A percentile compares a stretch with the other conserved stretches of the same genome.
These are phyloP conservation scores for Myrmecophaga tridactyla DNA, from an alignment of 2,113 vertebrate species.

Conservation along the genomic window DNA sequence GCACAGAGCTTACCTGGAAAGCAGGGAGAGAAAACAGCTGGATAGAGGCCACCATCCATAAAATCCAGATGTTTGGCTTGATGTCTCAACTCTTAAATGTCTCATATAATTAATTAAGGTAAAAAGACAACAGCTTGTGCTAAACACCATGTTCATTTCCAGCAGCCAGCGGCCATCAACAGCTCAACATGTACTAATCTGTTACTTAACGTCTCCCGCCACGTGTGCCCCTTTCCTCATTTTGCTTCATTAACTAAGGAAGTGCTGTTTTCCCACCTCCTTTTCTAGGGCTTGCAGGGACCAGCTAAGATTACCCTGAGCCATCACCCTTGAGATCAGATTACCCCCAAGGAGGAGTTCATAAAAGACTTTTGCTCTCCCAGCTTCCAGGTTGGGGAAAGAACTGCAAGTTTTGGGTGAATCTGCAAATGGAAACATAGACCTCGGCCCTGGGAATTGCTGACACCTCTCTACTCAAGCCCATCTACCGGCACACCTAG, in stretches of 20 bases:
- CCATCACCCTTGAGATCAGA: neutral
- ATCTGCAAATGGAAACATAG: neutral
- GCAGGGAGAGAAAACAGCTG: constrained; percentile 28
- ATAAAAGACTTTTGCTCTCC: neutral
- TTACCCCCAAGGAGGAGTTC: neutral
- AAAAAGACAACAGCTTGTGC: constrained; percentile 43
- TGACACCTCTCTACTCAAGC: neutral
- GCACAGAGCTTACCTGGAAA: neutral
- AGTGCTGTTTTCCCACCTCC: neutral
- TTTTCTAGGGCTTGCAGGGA: neutral
- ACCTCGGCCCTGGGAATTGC: neutral
- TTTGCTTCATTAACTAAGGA: neutral
- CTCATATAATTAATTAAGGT: constrained; percentile 57
- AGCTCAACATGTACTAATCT: neutral
- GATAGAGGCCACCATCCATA: neutral
- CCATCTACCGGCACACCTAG: too few relatives aligned
- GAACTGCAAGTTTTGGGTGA: neutral
- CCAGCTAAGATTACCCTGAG: neutral
- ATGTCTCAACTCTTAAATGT: constrained; percentile 46
- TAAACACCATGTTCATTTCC: neutral
- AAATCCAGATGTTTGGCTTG: constrained; percentile 57
- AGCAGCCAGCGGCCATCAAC: constrained; percentile 13
- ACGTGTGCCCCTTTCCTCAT: neutral
- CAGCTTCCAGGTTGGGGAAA: neutral
- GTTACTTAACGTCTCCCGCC: neutral